These are phyloP conservation scores for Limnephilus rhombicus DNA, from an alignment of 2,888 invertebrate genomes.

Conservation along the genomic window DNA sequence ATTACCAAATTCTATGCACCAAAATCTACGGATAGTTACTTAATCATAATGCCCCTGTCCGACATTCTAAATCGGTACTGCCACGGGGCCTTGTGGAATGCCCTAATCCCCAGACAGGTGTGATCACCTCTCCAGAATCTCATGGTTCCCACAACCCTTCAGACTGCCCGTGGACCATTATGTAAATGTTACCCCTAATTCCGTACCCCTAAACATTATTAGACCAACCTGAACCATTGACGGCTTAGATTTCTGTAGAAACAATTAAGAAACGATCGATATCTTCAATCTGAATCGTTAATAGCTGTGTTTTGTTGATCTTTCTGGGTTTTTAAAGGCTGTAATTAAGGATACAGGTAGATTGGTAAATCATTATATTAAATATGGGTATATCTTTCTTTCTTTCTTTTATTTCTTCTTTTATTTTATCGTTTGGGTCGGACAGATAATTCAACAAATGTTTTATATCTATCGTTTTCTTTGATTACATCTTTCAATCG, in stretches of 20 bases:
- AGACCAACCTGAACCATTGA: not conserved
- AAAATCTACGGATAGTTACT: not conserved
- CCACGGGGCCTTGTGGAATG: constrained; percentile 10
- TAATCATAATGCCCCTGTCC: constrained; percentile 25
- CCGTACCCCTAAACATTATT: constrained; percentile 4
- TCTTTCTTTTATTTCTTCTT: not conserved
- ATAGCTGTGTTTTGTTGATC: constrained; percentile 22
- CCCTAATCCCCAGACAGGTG: constrained; percentile 44
- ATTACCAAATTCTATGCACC: not conserved
- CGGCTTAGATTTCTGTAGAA: constrained; percentile 7
- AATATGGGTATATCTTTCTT: not conserved
- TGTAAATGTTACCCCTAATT: constrained; percentile 39
- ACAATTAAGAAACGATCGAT: constrained; percentile 39
- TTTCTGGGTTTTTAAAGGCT: constrained; percentile 1
- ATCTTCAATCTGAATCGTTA: not conserved
- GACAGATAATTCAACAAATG: not conserved
- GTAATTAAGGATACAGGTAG: not conserved
- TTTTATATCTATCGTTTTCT: not conserved
- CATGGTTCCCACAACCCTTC: constrained; percentile 39
- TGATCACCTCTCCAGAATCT: not conserved
- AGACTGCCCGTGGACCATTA: constrained; percentile 26
- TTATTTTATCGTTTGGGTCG: not conserved
- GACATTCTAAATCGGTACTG: not conserved
- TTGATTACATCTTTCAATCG: not conserved
- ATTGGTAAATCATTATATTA: not conserved